Percentiles rank a stretch among this genome's conserved stretches.
Conservation (phyloP, 2,888 invertebrate species). For the Blomia tropicalis region DNA sequence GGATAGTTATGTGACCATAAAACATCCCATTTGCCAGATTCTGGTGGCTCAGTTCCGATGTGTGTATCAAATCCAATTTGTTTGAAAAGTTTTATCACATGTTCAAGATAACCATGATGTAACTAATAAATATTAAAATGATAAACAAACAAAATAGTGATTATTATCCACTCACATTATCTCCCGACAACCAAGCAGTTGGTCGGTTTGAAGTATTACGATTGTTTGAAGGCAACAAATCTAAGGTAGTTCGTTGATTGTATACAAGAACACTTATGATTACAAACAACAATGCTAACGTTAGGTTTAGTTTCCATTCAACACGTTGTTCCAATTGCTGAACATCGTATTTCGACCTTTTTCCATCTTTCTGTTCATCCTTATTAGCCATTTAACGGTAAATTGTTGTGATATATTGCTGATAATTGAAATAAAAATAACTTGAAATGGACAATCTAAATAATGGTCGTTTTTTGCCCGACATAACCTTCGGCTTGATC, state of each 20-base stretch:
- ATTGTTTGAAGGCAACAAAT: neutral
- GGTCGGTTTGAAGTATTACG: neutral
- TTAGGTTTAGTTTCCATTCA: neutral
- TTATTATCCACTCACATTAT: constrained; percentile 18
- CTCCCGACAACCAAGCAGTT: constrained; percentile 18
- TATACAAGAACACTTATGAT: neutral
- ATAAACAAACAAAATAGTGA: neutral
- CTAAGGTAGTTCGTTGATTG: too few species aligned
- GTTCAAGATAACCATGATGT: constrained; percentile 53
- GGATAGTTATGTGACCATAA: constrained; percentile 92
- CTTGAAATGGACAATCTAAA: too few species aligned
- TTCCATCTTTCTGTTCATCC: too few species aligned
- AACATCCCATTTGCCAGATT: constrained; percentile 65
- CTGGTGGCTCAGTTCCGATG: constrained; percentile 32
- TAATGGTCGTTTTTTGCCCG: too few species aligned
- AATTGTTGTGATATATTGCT: too few species aligned
- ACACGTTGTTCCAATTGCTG: neutral
- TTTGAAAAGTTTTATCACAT: constrained; percentile 61
- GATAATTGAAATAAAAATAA: too few species aligned
- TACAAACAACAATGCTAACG: neutral
- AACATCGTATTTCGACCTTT: too few species aligned
- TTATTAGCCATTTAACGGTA: too few species aligned
- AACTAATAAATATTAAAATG: constrained; percentile 31
- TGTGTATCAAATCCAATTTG: constrained; percentile 51
- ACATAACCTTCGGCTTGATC: too few species aligned